Conservation (phyloP, 2,888 invertebrate species). For the Paralinhomoeus sp. region DNA sequence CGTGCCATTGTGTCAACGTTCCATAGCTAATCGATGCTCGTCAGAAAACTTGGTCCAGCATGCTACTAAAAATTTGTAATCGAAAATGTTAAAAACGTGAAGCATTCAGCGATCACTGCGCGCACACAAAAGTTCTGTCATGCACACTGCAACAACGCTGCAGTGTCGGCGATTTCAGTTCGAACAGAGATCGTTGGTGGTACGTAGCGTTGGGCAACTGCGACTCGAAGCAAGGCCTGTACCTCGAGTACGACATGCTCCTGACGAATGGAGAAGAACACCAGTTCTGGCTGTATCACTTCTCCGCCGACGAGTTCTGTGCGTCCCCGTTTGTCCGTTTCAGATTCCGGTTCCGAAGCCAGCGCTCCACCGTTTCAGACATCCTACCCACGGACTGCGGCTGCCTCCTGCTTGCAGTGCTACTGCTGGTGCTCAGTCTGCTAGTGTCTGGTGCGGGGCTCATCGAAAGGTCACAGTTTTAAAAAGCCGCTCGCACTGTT, state of each 20-base stretch:
- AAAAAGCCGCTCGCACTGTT: too few species aligned
- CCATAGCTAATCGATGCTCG: too few species aligned
- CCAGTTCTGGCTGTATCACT: slow-evolving; percentile 64
- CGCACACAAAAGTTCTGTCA: too few species aligned
- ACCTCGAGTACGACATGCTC: slow-evolving; percentile 51
- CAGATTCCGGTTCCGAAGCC: not conserved
- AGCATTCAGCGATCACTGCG: too few species aligned
- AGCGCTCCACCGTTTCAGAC: slow-evolving; percentile 38
- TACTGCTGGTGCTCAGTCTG: slow-evolving; percentile 48
- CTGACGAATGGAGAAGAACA: slow-evolving; percentile 65
- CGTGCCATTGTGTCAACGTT: too few species aligned
- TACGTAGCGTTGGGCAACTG: slow-evolving; percentile 66
- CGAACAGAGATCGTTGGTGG: slow-evolving; percentile 75
- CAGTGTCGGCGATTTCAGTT: slow-evolving; percentile 53
- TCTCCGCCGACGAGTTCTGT: slow-evolving; percentile 86
- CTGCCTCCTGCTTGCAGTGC: slow-evolving; percentile 46
- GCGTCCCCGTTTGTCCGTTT: not conserved
- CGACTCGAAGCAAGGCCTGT: slow-evolving; percentile 39
- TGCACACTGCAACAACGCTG: too few species aligned
- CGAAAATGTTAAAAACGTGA: too few species aligned
- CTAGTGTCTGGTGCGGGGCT: too few species aligned
- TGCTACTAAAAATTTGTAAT: too few species aligned
- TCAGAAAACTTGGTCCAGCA: too few species aligned
- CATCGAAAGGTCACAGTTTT: slow-evolving; percentile 37
- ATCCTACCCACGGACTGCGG: slow-evolving; percentile 57